Conservation (phyloP, 2,888 invertebrate genomes). For the Scaptodrosophila latifasciaeformis region DNA sequence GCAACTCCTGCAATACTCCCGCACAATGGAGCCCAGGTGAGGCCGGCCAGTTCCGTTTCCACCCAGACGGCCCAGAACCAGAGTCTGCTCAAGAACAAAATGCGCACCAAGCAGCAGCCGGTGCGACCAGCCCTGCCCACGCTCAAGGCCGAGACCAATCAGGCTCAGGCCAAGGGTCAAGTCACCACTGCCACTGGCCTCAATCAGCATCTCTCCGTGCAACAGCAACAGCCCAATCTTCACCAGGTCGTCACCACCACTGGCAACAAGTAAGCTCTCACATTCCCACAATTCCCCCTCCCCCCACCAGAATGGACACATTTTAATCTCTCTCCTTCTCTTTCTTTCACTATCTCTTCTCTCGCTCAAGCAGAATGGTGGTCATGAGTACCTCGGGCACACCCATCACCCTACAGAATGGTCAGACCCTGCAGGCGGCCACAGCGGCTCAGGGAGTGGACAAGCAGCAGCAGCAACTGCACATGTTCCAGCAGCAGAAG, state of each 20-base stretch:
- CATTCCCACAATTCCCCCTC: no score
- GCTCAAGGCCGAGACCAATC: conserved; percentile 81
- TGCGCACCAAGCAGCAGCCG: conserved; percentile 82
- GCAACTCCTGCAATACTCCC: conserved; percentile 78
- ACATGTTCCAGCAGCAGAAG: conserved; percentile 69
- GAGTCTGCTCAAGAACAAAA: conserved; percentile 75
- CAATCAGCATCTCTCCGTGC: conserved; percentile 70
- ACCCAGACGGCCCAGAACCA: conserved; percentile 83
- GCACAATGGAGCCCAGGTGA: conserved; percentile 78
- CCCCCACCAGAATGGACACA: no score
- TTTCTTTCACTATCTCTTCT: background rate
- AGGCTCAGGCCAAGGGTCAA: conserved; percentile 75
- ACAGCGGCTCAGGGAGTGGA: conserved; percentile 69
- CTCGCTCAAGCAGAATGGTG: no score
- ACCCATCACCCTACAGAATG: conserved; percentile 72
- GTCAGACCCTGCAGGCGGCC: conserved; percentile 70
- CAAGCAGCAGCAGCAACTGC: conserved; percentile 68
- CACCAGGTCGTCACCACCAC: conserved; percentile 76
- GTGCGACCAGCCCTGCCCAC: conserved; percentile 82
- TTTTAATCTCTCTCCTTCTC: background rate
- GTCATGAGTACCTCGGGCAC: conserved; percentile 74
- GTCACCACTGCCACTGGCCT: conserved; percentile 71
- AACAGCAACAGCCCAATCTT: conserved; percentile 72
- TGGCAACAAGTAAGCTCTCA: conserved; percentile 78
- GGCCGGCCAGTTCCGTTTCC: conserved; percentile 88